Percentiles rank a stretch among this genome's conserved stretches.
These are phyloP conservation scores for Epirrita christyi DNA, from an alignment of 2,888 invertebrate species.

Conservation along the genomic window DNA sequence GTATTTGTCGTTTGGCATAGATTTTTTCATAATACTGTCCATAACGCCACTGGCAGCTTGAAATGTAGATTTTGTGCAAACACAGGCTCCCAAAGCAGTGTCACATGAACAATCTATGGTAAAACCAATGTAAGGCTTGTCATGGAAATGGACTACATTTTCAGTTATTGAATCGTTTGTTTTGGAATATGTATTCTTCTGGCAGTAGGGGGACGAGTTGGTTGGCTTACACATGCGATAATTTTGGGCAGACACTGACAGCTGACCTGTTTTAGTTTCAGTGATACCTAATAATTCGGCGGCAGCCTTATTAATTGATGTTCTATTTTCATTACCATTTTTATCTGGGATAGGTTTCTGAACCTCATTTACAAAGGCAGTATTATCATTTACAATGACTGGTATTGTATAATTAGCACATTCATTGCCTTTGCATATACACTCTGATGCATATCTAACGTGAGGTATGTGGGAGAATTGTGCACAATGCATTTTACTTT, in stretches of 20 bases:
- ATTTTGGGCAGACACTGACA: background rate
- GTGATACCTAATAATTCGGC: background rate
- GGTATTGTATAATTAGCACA: slow-evolving; percentile 7
- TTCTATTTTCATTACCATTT: background rate
- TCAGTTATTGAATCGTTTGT: background rate
- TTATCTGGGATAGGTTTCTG: background rate
- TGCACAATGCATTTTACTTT: no score
- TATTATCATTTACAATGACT: slow-evolving; percentile 1
- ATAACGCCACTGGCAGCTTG: slow-evolving; percentile 48
- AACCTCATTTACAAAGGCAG: background rate
- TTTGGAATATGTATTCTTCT: slow-evolving; percentile 12
- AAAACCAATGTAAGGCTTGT: slow-evolving; percentile 56
- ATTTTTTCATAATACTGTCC: slow-evolving; percentile 52
- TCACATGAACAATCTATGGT: slow-evolving; percentile 66
- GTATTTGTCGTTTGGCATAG: slow-evolving; percentile 39
- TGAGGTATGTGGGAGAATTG: slow-evolving; percentile 23
- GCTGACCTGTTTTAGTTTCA: slow-evolving; percentile 1
- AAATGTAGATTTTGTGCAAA: slow-evolving; percentile 59
- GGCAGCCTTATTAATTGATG: background rate
- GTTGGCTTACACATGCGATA: background rate
- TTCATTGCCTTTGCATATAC: slow-evolving; percentile 21
- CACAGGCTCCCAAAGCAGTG: slow-evolving; percentile 50
- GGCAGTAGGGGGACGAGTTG: background rate
- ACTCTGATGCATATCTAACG: slow-evolving; percentile 19
- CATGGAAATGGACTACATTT: background rate